phyloP scores from a whole-genome alignment of 1,140 invertebrate species.

The Radopholus similis region DNA sequence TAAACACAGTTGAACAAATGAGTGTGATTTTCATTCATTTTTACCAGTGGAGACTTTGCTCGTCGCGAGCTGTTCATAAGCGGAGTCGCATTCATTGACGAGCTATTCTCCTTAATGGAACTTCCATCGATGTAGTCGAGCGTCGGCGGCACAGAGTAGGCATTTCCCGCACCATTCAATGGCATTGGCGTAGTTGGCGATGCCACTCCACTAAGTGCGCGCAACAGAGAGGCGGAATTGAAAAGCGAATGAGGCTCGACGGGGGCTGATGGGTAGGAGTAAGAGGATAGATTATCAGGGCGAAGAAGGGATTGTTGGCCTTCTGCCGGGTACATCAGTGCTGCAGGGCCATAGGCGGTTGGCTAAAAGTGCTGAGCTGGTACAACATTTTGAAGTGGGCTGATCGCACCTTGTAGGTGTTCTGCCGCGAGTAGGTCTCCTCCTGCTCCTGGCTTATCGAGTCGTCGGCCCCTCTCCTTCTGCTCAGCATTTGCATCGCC shows the following conservation, averaged over 20 bases:
- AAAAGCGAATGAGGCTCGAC: neutral
- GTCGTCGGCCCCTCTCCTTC: neutral
- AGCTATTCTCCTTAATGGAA: neutral
- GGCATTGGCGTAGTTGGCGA: neutral
- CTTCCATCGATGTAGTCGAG: neutral
- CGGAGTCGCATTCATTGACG: slow-evolving; percentile 2
- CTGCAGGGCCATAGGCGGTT: slow-evolving; percentile 5
- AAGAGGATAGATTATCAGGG: no score
- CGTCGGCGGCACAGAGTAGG: neutral
- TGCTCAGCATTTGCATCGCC: neutral
- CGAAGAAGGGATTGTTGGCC: no score
- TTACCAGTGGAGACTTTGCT: slow-evolving; percentile 10
- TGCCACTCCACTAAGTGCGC: neutral
- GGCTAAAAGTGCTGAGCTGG: neutral
- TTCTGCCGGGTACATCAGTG: neutral
- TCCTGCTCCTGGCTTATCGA: neutral
- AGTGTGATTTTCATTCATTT: no score
- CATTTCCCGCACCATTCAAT: neutral
- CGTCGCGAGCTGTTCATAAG: slow-evolving; percentile 1
- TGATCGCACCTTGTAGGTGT: neutral
- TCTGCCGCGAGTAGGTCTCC: neutral
- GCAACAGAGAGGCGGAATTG: neutral
- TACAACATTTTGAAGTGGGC: neutral
- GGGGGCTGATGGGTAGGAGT: neutral
- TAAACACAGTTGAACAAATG: no score